Evolutionary conservation across 2,113 vertebrate species (phyloP).

Genomic region (Sisor rabdophorus): DNA sequence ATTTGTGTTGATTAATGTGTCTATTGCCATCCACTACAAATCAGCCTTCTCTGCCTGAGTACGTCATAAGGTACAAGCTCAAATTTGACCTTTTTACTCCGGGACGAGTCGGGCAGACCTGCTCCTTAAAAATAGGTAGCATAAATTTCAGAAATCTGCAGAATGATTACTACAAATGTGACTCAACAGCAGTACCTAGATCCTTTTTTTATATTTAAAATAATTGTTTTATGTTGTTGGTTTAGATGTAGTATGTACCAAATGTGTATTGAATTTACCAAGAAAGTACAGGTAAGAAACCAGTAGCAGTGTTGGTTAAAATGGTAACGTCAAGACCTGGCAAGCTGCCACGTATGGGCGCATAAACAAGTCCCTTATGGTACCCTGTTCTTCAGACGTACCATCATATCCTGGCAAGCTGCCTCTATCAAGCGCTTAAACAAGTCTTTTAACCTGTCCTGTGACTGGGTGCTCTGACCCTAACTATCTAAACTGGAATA

Average conservation of each 20-base stretch:
- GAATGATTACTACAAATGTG: neutral
- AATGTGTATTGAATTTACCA: neutral
- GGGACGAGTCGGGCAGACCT: conserved; percentile 5
- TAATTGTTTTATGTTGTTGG: too few species aligned
- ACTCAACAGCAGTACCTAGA: neutral
- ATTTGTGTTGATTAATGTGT: conserved; percentile 52
- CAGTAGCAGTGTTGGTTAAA: too few species aligned
- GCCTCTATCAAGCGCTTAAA: too few species aligned
- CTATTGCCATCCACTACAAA: conserved; percentile 40
- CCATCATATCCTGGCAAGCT: too few species aligned
- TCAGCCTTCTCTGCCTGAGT: conserved; percentile 15
- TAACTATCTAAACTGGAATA: too few species aligned
- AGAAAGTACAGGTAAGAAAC: neutral
- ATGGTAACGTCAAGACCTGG: too few species aligned
- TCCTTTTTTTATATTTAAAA: neutral
- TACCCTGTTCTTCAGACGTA: too few species aligned
- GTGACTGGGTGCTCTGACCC: too few species aligned
- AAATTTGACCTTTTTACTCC: conserved; percentile 37
- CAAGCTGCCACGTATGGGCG: too few species aligned
- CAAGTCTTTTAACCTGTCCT: too few species aligned
- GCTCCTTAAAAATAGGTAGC: conserved; percentile 3
- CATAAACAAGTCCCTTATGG: too few species aligned
- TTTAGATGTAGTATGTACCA: neutral
- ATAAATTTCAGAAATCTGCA: neutral
- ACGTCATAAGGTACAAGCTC: conserved; percentile 33